Evolutionary conservation across 1,140 invertebrate species (phyloP), one percentile per base, ranked within the genome.

Genomic region (Drosophila pseudoobscura): DNA sequence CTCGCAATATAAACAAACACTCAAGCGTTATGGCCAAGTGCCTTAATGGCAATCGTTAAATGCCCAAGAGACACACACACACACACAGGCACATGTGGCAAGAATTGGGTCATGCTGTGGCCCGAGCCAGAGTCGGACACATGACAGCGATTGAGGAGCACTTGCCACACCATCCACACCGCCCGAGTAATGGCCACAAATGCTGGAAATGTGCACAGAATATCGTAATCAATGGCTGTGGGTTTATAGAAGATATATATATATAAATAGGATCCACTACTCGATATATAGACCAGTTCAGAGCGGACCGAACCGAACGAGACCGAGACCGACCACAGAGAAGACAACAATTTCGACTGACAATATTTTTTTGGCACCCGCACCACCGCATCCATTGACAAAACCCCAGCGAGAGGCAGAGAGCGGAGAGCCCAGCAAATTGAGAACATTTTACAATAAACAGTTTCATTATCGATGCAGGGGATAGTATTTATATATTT

Each of bases 351-450:
- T 88, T 87, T 58, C 54, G 83, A 87, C 83, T 87, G 83, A 87
- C 83, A 88, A 78, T 85, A 82, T 78, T 87, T 35, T 35, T 85
- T 85, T 85, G 80, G 80, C 80, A 85, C 56, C 82, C 80, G 82
- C 82, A 61, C 75, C 82, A 61, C 75, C 74, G 63, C 78, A 53
- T 59, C 72, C 72, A 75, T 75, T 75, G 72, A 75, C 72, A 75
- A 75, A 75, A 75, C 65, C 41, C 45, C 11, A 1, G 22, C 43
- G 71, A 75, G 70, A 58, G 57, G 8, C 26, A 22, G 22, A n/a
- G 15, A 55, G 20, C 24, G 8, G 31, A 13, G 63, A 43, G 65
- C 51, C 51, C 47, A 9, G 2, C 31, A 9, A 9, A 9, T 9
- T 13, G 45, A 47, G 20, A 47, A 4, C 4, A 8, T 1, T 35